Evolutionary conservation across 35 echinoderm and acorn worm species (phyloP).

Genomic region (Holothuria glaberrima): DNA sequence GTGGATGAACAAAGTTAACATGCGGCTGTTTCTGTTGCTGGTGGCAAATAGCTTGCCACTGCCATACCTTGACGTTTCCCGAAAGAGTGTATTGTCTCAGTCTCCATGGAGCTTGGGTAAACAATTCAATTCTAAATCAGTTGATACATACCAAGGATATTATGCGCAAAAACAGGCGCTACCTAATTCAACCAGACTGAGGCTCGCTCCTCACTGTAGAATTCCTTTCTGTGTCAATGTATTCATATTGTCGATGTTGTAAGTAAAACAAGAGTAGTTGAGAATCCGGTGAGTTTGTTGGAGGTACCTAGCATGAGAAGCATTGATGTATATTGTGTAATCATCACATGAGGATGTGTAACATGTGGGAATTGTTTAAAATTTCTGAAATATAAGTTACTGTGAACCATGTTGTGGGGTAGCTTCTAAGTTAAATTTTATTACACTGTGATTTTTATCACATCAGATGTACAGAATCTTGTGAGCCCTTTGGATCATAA

Average conservation of each 20-base stretch:
- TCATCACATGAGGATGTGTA: no score
- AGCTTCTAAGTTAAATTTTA: no score
- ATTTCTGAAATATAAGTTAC: no score
- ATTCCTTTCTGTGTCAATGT: slow-evolving; percentile 44
- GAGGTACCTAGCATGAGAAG: no score
- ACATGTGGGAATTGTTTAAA: no score
- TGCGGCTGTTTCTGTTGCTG: not conserved
- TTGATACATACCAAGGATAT: slow-evolving; percentile 39
- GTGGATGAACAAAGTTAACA: slow-evolving; percentile 40
- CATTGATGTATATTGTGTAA: no score
- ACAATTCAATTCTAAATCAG: slow-evolving; percentile 18
- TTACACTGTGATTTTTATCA: no score
- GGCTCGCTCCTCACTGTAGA: not conserved
- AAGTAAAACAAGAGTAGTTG: no score
- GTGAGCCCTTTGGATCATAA: no score
- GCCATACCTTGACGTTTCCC: slow-evolving; percentile 15
- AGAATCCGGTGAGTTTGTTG: no score
- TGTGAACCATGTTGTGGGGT: no score
- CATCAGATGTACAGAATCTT: no score
- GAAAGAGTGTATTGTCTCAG: slow-evolving; percentile 37
- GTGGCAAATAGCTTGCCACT: slow-evolving; percentile 4
- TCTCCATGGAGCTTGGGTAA: slow-evolving; percentile 27
- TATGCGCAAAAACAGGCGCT: slow-evolving; percentile 19
- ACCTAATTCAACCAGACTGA: slow-evolving; percentile 2
- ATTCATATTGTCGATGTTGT: slow-evolving; percentile 29